Base-by-base conservation (phyloP, 1,140 invertebrate genomes). In the Diploscapter pachys region DNA sequence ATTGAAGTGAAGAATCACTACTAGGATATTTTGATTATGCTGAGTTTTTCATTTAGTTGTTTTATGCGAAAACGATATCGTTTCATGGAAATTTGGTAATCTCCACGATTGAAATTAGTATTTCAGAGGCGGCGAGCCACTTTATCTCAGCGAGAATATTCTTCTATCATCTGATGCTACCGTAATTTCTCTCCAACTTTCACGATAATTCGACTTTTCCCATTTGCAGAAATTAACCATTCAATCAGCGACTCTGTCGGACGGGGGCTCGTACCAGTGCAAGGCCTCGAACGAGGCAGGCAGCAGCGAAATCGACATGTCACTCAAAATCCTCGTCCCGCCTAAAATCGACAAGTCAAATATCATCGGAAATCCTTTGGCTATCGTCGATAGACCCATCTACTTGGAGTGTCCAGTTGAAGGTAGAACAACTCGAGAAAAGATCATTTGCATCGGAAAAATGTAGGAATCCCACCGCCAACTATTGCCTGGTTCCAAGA, bases 301-400 rank as follows among this genome's bases (percentile, higher is more conserved):
- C 63, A 85, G 84, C 49, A 80, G 80, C n/a, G 82, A 81, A 53
- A 84, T 86, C 4, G 80, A 86, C 13, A 85, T 87, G 67, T 76
- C 80, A 57, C 79, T 89, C 2, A 83, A 82, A 78, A 85, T 89
- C 48, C 79, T 86, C 66, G 87, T 88, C 66, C 86, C 87, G 6
- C 88, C 88, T 9, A 81, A 82, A 11, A 89, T 89, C 79, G 88
- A 89, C 81, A 86, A 88, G 54, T 88, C 88, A 0, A 89, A 89
- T 78, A 78, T 88, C 8, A 87, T 89, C 57, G 80, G 70, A 52
- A 84, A 78, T 71, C 83, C 83, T 11, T 72, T 84, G 31, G 81
- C 81, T 53, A 80, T 85, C 70, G 64, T 84, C 5, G 87, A 85
- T 49, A 77, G 85, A 55, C 83, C 83, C 4, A 87, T 88, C 4